Percentiles rank a stretch among this genome's conserved stretches.
Conservation (phyloP, 2,113 vertebrate genomes). For the Chloroceryle aenea region DNA sequence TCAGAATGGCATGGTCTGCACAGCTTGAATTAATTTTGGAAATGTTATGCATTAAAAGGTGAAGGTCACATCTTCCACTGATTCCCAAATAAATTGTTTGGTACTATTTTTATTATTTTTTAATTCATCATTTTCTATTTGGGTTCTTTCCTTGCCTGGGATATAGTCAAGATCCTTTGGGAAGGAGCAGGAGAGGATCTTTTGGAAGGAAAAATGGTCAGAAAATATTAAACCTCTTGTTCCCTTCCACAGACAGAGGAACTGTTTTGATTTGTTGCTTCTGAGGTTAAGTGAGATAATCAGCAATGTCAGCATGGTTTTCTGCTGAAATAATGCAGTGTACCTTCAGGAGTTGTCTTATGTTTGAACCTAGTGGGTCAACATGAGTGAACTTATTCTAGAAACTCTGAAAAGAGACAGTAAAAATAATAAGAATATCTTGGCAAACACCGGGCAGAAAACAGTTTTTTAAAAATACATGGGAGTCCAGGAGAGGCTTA, state of each 20-base stretch:
- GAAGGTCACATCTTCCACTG: neutral
- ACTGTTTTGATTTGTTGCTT: neutral
- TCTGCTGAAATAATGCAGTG: neutral
- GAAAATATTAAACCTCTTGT: neutral
- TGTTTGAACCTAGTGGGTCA: neutral
- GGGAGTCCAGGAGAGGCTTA: neutral
- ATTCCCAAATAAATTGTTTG: neutral
- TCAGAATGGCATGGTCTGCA: neutral
- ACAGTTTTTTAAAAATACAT: neutral
- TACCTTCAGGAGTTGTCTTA: neutral
- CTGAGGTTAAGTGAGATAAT: neutral
- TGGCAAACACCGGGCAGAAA: neutral
- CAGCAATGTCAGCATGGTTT: neutral
- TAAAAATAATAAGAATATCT: neutral
- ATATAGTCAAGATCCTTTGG: neutral
- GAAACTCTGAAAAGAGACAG: neutral
- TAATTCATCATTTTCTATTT: neutral
- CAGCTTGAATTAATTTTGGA: neutral
- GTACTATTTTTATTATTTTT: neutral
- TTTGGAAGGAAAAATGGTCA: neutral
- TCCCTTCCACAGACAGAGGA: neutral
- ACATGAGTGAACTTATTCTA: neutral
- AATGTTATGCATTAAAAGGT: neutral
- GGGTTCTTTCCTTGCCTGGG: neutral
- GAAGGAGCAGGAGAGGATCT: neutral